Percentiles rank a stretch among this genome's conserved stretches.
Evolutionary conservation across 2,888 invertebrate species (phyloP).

Genomic region (Nomada hirtipes): DNA sequence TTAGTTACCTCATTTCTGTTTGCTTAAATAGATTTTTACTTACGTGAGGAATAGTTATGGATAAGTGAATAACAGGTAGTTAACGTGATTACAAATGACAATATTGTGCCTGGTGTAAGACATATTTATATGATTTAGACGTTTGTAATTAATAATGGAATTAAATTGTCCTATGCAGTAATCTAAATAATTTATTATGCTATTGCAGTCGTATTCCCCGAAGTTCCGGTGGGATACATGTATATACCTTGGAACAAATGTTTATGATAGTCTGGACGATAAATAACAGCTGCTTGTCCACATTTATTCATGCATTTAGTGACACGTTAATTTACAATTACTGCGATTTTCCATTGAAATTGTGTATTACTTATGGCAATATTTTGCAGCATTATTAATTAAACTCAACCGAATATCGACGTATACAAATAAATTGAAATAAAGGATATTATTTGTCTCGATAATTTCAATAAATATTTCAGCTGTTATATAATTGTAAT

Average conservation of each 20-base stretch:
- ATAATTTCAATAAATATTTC: neutral
- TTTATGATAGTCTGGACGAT: neutral
- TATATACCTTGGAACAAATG: neutral
- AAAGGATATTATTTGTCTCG: too few relatives aligned
- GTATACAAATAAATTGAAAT: neutral
- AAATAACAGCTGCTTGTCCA: neutral
- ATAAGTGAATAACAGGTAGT: neutral
- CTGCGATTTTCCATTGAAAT: too few relatives aligned
- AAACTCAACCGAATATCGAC: neutral
- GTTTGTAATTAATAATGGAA: neutral
- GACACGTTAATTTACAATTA: conserved; percentile 1
- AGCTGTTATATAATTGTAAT: neutral
- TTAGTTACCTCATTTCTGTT: too few relatives aligned
- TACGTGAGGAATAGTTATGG: neutral
- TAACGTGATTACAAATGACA: neutral
- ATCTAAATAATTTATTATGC: neutral
- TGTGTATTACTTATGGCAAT: too few relatives aligned
- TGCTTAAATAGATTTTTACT: neutral
- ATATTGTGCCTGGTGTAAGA: neutral
- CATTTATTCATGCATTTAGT: neutral
- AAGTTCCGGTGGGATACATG: neutral
- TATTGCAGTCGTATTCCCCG: neutral
- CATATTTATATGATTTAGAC: neutral
- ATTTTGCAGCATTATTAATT: neutral
- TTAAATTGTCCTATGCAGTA: neutral